phyloP scores from a whole-genome alignment of 2,888 invertebrate species.

The Scaptomyza cyrtandrae region DNA sequence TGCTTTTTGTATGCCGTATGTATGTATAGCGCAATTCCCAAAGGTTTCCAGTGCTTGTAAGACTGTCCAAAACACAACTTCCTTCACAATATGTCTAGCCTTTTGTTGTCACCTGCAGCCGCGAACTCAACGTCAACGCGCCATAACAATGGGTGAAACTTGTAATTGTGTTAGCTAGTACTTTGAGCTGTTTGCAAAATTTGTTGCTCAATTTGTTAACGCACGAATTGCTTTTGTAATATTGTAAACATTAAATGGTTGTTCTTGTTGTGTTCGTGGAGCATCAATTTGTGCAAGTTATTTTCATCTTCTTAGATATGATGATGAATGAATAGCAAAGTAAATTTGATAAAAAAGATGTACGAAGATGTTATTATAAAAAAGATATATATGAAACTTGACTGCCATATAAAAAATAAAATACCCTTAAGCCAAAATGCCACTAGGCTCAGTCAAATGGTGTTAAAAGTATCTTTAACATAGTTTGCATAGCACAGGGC shows the following conservation, averaged over 20 bases:
- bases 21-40: not conserved
- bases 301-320: not conserved
- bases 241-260: not conserved
- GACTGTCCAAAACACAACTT: not conserved
- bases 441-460: not conserved
- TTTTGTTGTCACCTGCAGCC: slow-evolving; percentile 17
- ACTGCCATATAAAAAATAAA: no score
- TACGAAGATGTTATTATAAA: no score
- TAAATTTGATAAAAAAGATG: no score
- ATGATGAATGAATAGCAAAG: not conserved
- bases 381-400: no score
- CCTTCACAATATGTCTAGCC: not conserved
- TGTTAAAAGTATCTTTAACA: not conserved
- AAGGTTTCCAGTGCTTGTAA: slow-evolving; percentile 11
- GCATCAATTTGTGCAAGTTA: not conserved
- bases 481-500: not conserved
- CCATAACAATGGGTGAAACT: slow-evolving; percentile 7
- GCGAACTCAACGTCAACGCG: not conserved
- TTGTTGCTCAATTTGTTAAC: slow-evolving; percentile 3
- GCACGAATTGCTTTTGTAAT: not conserved
- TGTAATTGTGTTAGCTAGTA: slow-evolving; percentile 13
- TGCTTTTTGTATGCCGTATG: slow-evolving; percentile 2
- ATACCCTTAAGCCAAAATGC: not conserved
- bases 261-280: no score
- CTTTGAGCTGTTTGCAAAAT: slow-evolving; percentile 3